phyloP scores from a whole-genome alignment of 1,140 invertebrate species.

The Drosophila littoralis region DNA sequence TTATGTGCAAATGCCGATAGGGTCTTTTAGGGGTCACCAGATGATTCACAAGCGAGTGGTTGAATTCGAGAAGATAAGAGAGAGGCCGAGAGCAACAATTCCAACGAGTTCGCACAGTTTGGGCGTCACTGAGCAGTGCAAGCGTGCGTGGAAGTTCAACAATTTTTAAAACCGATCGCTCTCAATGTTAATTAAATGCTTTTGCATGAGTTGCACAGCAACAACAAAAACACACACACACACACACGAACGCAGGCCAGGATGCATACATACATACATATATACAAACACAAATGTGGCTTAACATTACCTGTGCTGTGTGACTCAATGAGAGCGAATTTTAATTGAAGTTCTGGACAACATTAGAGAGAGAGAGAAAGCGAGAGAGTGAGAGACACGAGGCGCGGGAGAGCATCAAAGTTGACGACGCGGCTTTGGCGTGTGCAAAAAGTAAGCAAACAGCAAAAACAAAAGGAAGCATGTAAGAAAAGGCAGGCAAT shows the following conservation, averaged over 20 bases:
- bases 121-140: not conserved
- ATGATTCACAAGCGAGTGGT: conserved; percentile 39
- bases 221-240: conserved; percentile 15
- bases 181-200: conserved; percentile 2
- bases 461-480: conserved; percentile 33
- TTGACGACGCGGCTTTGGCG: not conserved
- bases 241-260: not conserved
- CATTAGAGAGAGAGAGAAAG: not conserved
- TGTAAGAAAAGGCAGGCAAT: conserved; percentile 27
- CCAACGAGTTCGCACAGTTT: conserved; percentile 9
- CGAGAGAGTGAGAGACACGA: conserved; percentile 5
- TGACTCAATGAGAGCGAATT: conserved; percentile 33
- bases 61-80: not conserved
- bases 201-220: conserved; percentile 19
- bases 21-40: not conserved
- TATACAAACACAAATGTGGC: not conserved
- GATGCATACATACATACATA: too few relatives aligned
- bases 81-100: conserved; percentile 1
- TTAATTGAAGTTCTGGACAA: conserved; percentile 30
- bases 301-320: conserved; percentile 9
- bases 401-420: conserved; percentile 11
- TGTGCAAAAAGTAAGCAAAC: conserved; percentile 5
- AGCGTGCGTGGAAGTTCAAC: not conserved
- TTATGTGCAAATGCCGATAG: conserved; percentile 6
- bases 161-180: not conserved